Evolutionary conservation across 1,140 invertebrate genomes (phyloP), one percentile per base, ranked within the genome.

Genomic region (Platyscapa corneri): DNA sequence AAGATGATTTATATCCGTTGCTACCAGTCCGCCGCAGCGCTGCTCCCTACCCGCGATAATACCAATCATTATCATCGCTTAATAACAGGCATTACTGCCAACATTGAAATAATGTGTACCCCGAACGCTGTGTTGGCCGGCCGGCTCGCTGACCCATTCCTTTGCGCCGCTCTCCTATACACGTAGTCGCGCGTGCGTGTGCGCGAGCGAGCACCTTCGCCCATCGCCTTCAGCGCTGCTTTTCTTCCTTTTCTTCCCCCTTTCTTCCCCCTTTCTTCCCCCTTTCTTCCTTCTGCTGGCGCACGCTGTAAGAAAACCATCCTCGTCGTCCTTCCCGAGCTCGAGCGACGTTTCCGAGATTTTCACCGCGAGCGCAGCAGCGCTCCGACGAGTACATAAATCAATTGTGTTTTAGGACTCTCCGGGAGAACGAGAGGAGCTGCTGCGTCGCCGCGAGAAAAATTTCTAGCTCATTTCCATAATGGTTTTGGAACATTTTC

Each of bases 21-120:
- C 93, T 93, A 93, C 93, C 92, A 92, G 93, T 76, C 80, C 42
- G 74, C 74, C 75, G 90, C 91, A 91, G 34, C 37, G 89, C 91
- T 92, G 92, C 92, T 92, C 91, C 92, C 93, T 92, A 91, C 90
- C 90, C 90, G 92, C 92, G 92, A 93, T 93, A 93, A 93, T 93
- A 93, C 93, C 92, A 93, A 93, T 93, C 92, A 93, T 93, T 93
- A 93, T 93, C 93, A 93, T 93, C 93, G 90, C 93, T 93, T 93
- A 93, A 93, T 93, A 93, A 93, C 92, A 93, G 93, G 91, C 92
- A 93, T 93, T 93, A 93, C 92, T 93, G 93, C 92, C 93, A 93
- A 93, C 93, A 93, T 93, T 93, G 92, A 93, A 93, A 93, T 93
- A 93, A 93, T 93, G 91, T 80, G 83, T 72, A 84, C 64, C 76